phyloP scores from a whole-genome alignment of 2,797 vertebrate species.

The Typhlichthys eigenmanni region DNA sequence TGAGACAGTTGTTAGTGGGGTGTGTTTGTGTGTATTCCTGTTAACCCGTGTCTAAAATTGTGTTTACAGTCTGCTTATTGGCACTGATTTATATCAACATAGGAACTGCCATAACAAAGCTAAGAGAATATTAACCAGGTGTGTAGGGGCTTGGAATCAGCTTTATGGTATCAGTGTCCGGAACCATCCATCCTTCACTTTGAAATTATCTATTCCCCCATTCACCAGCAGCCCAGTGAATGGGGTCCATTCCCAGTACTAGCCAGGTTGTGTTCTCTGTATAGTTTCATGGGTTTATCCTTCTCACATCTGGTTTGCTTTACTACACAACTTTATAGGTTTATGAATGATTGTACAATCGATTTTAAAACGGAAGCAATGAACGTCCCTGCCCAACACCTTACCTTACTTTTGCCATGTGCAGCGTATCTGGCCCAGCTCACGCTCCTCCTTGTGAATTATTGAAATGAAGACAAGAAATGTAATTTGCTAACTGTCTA shows the following conservation, averaged over 20 bases:
- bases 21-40: slow-evolving; percentile 26
- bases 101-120: slow-evolving; percentile 63
- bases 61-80: slow-evolving; percentile 55
- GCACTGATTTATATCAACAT: slow-evolving; percentile 68
- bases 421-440: slow-evolving; percentile 51
- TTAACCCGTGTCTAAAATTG: slow-evolving; percentile 61
- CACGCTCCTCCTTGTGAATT: slow-evolving; percentile 65
- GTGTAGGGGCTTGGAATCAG: slow-evolving; percentile 46
- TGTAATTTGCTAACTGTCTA: slow-evolving; percentile 81
- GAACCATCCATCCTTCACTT: slow-evolving; percentile 6
- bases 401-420: slow-evolving; percentile 48
- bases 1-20: background rate
- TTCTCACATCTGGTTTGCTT: slow-evolving; percentile 27
- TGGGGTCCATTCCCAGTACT: no score
- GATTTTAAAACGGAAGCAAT: slow-evolving; percentile 34
- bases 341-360: slow-evolving; percentile 18
- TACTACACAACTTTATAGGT: slow-evolving; percentile 30
- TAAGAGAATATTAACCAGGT: slow-evolving; percentile 57
- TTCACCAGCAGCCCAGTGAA: background rate
- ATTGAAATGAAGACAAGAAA: slow-evolving; percentile 78
- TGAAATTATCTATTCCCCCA: slow-evolving; percentile 3
- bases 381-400: slow-evolving; percentile 25
- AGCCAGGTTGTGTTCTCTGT: slow-evolving; percentile 1
- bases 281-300: background rate
- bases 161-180: slow-evolving; percentile 50